Base-by-base conservation (phyloP, 2,888 invertebrate genomes). In the Eilema griseolum region DNA sequence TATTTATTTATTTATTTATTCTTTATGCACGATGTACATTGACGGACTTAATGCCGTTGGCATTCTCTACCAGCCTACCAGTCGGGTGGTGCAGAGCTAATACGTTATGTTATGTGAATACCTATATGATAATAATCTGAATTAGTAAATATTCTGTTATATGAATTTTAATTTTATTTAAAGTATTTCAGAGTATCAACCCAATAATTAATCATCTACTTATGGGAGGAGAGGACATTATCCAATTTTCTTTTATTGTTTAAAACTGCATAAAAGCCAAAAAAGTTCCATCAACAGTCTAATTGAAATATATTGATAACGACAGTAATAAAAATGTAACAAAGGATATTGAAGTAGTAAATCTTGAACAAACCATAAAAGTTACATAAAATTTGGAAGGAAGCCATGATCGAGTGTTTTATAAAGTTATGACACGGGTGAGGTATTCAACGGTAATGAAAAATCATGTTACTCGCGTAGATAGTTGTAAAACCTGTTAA, bases 401-500 rank as follows among this genome's bases (percentile, higher is more conserved):
- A 37, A 52, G 65, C 23, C 23, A 66, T 79, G 76, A 83, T 84
- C 75, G 80, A 79, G 73, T 70, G 72, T 69, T 67, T 80, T 80
- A 83, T 83, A 78, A 80, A 82, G 73, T 83, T 85, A 85, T 80
- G 76, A 79, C 66, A 76, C 70, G 70, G 71, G 60, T 20, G 71
- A 70, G 83, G 86, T 83, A 84, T 85, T 85, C 77, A 76, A 78
- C 63, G 76, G 84, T 90, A 90, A 90, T 90, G 90, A 89, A 90
- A 89, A 90, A 89, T 89, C 86, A 90, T 90, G 88, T 87, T 81
- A 85, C 79, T 68, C 77, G 80, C 83, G 79, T 84, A 82, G 76
- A 83, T 87, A 86, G 90, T 89, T 89, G 85, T 90, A 87, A 87
- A 89, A 89, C 82, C 83, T 86, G 83, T 86, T 89, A 88, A 89